Base-by-base conservation (phyloP, 2,113 vertebrate genomes). In the Callipepla californica region DNA sequence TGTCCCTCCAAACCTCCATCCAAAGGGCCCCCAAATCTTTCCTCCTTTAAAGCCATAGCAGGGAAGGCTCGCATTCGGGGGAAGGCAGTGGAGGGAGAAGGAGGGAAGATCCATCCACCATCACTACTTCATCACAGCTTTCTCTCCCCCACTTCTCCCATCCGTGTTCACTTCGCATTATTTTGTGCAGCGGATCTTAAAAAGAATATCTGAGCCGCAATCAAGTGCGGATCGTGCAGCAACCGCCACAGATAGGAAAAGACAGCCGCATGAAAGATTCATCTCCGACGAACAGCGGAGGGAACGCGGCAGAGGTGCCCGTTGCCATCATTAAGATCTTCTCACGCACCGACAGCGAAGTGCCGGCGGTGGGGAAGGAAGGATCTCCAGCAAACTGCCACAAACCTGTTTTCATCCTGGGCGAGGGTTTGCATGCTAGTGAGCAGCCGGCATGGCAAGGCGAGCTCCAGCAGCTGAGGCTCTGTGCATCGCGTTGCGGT, bases 341-440 rank as follows among this genome's bases (percentile, higher is more conserved):
- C 82, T 67, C 92, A 91, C 84, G 93, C 89, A 94, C 80, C 38
- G 28, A 70, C 89, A 62, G 95, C 72, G 67, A 80, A 70, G 96
- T 59, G 80, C 77, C 66, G 59, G 48, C 55, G 72, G 53, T 2
- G 62, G 38, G 83, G 67, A 78, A 23, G 1, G 53, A 68, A 83
- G 75, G 53, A 5, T 85, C 69, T 85, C 50, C 85, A 88, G 74
- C 47, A 90, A 89, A 88, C 88, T 38, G 92, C 75, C 34, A 97
- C 98, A 89, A 97, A 98, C 98, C 98, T 98, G 97, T 89, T 97
- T 95, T 97, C 98, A 98, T 98, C 96, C 69, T 95, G 97, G 89
- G 95, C 96, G 57, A 90, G 92, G 81, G 77, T 96, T 96, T 80
- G 97, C 97, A 95, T 97, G 96, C 97, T 97, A 95, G 94, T 69